Evolutionary conservation across 2,888 invertebrate species (phyloP).

Genomic region (Halocaridina rubra): DNA sequence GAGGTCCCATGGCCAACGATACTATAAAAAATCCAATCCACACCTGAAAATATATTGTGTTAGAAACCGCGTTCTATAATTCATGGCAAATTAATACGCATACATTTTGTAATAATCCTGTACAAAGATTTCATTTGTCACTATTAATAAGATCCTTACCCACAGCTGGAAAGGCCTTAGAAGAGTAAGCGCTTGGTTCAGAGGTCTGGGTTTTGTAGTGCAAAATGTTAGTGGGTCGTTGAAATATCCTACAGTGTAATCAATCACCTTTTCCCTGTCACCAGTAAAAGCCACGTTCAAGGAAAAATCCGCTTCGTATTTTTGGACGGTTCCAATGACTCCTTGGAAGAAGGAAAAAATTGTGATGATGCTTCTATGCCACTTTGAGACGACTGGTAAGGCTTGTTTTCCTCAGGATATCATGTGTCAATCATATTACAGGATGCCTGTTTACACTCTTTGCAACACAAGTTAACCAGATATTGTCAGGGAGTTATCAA

Average conservation of each 20-base stretch:
- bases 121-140: too few species aligned
- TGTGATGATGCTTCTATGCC: too few species aligned
- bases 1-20: background rate
- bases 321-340: slow-evolving; percentile 47
- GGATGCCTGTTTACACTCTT: too few species aligned
- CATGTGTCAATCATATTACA: too few species aligned
- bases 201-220: slow-evolving; percentile 22
- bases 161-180: slow-evolving; percentile 33
- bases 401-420: too few species aligned
- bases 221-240: slow-evolving; percentile 51
- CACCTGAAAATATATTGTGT: slow-evolving; percentile 14
- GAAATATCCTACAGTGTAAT: slow-evolving; percentile 59
- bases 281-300: slow-evolving; percentile 57
- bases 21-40: slow-evolving; percentile 16
- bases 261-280: slow-evolving; percentile 40
- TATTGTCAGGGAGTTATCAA: too few species aligned
- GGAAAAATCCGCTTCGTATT: slow-evolving; percentile 57
- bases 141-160: background rate
- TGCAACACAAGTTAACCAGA: too few species aligned
- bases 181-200: slow-evolving; percentile 31
- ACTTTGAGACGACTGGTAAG: too few species aligned
- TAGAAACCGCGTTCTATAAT: too few species aligned
- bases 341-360: slow-evolving; percentile 5
- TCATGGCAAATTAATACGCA: too few species aligned
- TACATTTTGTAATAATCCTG: too few species aligned